Conservation (phyloP, 2,797 vertebrate genomes). For the Acanthurus leucopareius region DNA sequence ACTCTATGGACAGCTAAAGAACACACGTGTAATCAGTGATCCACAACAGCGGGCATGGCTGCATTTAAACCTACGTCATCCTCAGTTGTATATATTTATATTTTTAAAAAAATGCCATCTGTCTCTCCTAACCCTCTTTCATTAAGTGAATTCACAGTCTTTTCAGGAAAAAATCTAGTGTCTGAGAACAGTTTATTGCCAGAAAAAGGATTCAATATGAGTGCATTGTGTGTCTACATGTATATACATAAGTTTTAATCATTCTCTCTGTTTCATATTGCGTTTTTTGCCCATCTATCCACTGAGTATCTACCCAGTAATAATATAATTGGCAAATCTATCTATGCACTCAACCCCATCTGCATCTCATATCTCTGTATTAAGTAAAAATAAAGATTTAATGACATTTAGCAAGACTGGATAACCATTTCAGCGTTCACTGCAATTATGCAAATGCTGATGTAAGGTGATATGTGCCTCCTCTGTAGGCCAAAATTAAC, state of each 20-base stretch:
- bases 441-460: constrained; percentile 61
- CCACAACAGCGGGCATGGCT: background rate
- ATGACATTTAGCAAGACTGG: constrained; percentile 48
- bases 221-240: background rate
- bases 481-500: constrained; percentile 61
- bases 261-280: background rate
- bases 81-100: constrained; percentile 4
- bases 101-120: background rate
- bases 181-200: background rate
- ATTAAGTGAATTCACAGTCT: background rate
- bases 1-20: constrained; percentile 86
- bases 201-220: background rate
- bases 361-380: constrained; percentile 25
- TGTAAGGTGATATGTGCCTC: constrained; percentile 27
- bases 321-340: constrained; percentile 4
- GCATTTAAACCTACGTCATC: background rate
- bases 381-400: constrained; percentile 36
- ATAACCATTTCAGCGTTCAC: constrained; percentile 22
- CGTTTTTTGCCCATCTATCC: background rate
- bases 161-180: background rate
- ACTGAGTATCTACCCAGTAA: background rate
- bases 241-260: background rate
- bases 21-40: constrained; percentile 33
- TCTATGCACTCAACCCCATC: constrained; percentile 17
- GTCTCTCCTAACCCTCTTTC: background rate